Evolutionary conservation across 2,888 invertebrate species (phyloP).

Genomic region (Spatulosminthurus flaviceps): DNA sequence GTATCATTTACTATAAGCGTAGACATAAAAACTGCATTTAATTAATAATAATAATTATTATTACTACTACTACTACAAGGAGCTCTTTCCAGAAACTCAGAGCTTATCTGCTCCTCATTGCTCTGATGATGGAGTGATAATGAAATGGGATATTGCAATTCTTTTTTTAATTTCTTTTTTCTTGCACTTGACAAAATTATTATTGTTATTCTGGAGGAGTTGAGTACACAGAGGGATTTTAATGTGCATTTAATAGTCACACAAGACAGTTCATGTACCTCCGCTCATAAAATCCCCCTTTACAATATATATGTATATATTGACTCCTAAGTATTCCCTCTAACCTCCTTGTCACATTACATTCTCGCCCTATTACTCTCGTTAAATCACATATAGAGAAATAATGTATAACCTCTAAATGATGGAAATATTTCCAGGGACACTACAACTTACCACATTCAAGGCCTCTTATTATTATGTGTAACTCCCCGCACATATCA

Average conservation of each 20-base stretch:
- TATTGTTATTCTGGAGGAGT: neutral
- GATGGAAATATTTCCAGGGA: neutral
- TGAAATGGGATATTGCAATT: neutral
- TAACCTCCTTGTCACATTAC: too few species aligned
- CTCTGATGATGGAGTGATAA: neutral
- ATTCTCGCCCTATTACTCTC: too few species aligned
- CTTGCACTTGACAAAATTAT: neutral
- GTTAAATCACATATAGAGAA: too few species aligned
- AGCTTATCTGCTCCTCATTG: neutral
- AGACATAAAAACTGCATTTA: neutral
- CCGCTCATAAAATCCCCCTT: neutral
- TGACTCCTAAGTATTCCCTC: too few species aligned
- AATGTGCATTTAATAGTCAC: constrained; percentile 7
- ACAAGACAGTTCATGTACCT: constrained; percentile 4
- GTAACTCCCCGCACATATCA: neutral
- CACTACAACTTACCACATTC: neutral
- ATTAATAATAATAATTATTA: neutral
- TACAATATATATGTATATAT: neutral
- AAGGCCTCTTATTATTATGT: neutral
- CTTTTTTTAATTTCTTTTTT: neutral
- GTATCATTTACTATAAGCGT: neutral
- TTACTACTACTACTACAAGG: too few species aligned
- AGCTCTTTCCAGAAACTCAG: too few species aligned
- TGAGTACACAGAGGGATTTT: neutral
- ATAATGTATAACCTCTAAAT: neutral